Percentiles rank a stretch among this genome's conserved stretches.
Conservation (phyloP, 2,797 vertebrate genomes). For the Aeoliscus strigatus region DNA sequence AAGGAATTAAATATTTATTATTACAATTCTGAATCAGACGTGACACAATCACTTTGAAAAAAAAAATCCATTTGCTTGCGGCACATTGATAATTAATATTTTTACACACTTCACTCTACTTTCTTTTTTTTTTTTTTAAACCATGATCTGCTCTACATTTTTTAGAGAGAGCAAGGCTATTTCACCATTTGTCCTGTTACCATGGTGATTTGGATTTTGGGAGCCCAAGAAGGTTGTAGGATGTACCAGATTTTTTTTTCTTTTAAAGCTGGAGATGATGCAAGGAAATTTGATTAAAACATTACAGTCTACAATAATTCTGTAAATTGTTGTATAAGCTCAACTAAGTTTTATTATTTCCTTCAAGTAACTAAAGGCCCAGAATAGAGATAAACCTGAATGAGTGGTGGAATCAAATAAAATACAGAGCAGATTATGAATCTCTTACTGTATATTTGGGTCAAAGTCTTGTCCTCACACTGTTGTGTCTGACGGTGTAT, state of each 20-base stretch:
- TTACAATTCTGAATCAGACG: constrained; percentile 68
- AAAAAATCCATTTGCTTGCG: constrained; percentile 65
- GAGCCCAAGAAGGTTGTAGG: constrained; percentile 63
- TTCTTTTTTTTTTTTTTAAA: constrained; percentile 18
- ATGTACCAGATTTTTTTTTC: constrained; percentile 63
- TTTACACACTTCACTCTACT: constrained; percentile 22
- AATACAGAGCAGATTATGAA: too few relatives aligned
- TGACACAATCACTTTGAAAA: constrained; percentile 70
- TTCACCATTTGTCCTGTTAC: constrained; percentile 59
- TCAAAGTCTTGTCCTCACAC: constrained; percentile 23
- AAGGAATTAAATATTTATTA: constrained; percentile 65
- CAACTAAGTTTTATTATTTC: constrained; percentile 1
- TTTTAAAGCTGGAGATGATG: constrained; percentile 46
- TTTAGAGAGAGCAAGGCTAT: constrained; percentile 46
- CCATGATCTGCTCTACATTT: constrained; percentile 52
- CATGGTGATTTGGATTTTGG: constrained; percentile 63
- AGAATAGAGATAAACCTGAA: constrained; percentile 9
- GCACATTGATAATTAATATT: constrained; percentile 67
- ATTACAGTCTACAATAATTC: too few relatives aligned
- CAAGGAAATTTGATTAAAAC: constrained; percentile 5
- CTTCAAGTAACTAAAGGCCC: constrained; percentile 12
- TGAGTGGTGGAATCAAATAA: constrained; percentile 15
- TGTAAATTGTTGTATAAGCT: constrained; percentile 5
- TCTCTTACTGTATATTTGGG: constrained; percentile 30
- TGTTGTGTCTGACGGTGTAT: constrained; percentile 16